Evolutionary conservation across 2,113 vertebrate species (phyloP).

Genomic region (Vombatus ursinus): DNA sequence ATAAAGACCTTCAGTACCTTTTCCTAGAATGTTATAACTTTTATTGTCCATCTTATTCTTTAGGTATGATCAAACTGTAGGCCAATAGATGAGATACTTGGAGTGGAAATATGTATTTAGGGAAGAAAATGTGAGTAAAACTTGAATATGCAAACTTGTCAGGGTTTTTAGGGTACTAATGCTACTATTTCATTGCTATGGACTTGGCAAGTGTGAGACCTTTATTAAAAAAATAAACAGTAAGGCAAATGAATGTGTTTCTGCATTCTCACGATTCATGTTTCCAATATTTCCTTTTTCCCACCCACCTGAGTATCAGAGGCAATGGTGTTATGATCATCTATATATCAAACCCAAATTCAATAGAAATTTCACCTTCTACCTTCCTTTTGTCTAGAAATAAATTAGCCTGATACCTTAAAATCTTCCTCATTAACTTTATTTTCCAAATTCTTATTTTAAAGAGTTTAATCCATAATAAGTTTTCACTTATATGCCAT

Average conservation of each 20-base stretch:
- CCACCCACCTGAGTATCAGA: not conserved
- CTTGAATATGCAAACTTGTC: not conserved
- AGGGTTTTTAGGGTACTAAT: not conserved
- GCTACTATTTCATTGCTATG: not conserved
- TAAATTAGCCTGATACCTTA: no score
- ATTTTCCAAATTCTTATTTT: not conserved
- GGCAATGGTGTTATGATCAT: not conserved
- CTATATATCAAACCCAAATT: not conserved
- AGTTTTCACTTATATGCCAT: not conserved
- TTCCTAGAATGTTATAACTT: not conserved
- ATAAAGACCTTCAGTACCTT: no score
- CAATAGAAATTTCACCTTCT: not conserved
- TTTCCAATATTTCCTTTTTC: not conserved
- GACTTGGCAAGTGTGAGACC: not conserved
- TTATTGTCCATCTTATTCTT: not conserved
- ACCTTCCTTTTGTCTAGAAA: not conserved
- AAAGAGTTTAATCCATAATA: not conserved
- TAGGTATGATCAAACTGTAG: not conserved
- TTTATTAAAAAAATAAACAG: not conserved
- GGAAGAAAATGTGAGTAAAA: no score
- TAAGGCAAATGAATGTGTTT: not conserved
- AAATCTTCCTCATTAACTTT: no score
- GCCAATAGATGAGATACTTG: no score
- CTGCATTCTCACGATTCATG: not conserved
- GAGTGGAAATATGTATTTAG: no score